Evolutionary conservation across 2,797 vertebrate species (phyloP).

Genomic region (Neomorphus geoffroyi): DNA sequence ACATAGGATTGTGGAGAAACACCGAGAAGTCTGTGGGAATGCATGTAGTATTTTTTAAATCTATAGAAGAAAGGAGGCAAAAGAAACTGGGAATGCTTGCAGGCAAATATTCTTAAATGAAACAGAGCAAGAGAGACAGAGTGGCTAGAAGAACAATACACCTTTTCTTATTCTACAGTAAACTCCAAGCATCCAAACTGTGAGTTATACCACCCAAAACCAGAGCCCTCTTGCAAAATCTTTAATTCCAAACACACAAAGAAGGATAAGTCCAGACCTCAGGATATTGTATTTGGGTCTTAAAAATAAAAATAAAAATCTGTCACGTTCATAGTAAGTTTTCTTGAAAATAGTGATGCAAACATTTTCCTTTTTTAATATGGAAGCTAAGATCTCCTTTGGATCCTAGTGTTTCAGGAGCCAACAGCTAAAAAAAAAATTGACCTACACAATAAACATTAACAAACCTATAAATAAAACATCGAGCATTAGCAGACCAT

Average conservation of each 20-base stretch:
- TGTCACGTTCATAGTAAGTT: neutral
- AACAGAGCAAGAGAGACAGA: neutral
- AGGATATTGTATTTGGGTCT: neutral
- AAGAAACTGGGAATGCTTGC: neutral
- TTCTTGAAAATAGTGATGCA: neutral
- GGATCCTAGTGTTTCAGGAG: neutral
- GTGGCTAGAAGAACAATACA: neutral
- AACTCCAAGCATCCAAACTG: neutral
- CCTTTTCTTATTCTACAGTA: neutral
- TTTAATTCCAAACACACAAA: neutral
- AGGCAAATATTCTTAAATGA: neutral
- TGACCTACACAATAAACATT: neutral
- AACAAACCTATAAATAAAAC: neutral
- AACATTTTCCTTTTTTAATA: neutral
- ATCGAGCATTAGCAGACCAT: neutral
- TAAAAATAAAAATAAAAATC: neutral
- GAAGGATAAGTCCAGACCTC: neutral
- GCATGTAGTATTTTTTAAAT: neutral
- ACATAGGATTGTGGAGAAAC: neutral
- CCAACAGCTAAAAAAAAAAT: neutral
- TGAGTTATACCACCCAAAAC: neutral
- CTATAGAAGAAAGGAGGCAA: neutral
- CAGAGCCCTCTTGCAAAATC: neutral
- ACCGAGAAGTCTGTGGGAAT: neutral
- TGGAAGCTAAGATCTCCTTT: neutral